Base-by-base conservation (phyloP, 2,113 vertebrate genomes). In the Numida meleagris region DNA sequence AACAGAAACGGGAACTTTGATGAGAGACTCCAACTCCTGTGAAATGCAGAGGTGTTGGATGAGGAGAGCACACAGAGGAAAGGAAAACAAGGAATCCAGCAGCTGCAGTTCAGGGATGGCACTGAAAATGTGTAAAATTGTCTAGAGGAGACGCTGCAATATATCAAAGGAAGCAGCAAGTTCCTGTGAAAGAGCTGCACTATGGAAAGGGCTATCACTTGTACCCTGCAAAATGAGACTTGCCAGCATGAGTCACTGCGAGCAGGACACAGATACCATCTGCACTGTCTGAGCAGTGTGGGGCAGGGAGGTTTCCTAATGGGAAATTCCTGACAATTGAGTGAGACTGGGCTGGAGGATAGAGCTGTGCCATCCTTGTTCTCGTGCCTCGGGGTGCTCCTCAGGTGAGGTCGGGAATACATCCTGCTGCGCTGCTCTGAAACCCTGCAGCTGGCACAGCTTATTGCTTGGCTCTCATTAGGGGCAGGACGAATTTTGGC, bases 291-390 rank as follows among this genome's bases (percentile, higher is more conserved):
- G 31, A 46, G 65, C 31, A 33, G 50, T 68, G 63, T 12, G 8
- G 55, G 82, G 61, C 58, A 80, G 27, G 53, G 63, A 7, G 3
- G 25, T 92, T 89, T 81, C 79, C 73, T 73, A 18, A 33, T 25
- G 86, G 79, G 79, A 65, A 90, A 87, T 92, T 90, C 70, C 71
- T 90, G 58, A 16, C 21, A 11, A 16, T 75, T 63, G 9, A 24
- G 36, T 2, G 59, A 51, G 82, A 2, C 25, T 36, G 5, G 8
- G 7, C 16, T 58, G 38, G 29, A 25, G 46, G 2, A 7, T 45
- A 21, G 50, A 51, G 16, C 61, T 7, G 2, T 2, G 43, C 31
- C 29, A 3, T 38, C 82, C 55, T 12, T 27, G 0, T 11, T 12
- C 58, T 74, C 12, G 0, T 4, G 36, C 84, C 85, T 29, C 5